Base-by-base conservation (phyloP, 2,113 vertebrate species). In the Leucosticte australis region DNA sequence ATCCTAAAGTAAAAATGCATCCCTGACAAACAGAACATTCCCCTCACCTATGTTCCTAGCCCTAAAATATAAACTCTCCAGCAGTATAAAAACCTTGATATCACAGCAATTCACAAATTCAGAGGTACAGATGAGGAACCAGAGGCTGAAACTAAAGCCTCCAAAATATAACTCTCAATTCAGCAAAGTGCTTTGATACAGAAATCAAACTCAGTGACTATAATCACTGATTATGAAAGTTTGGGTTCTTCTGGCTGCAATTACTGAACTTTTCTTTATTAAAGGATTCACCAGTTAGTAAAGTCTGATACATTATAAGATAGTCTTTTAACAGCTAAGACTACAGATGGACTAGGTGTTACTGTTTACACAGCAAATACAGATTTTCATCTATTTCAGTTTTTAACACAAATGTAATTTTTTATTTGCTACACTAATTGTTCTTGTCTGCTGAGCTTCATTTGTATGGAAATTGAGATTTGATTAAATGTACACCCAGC, bases 381-480 rank as follows among this genome's bases (percentile, higher is more conserved):
- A 64, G 37, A 90, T 78, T 55, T 64, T 3, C 78, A 94, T 47
- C 65, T 63, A 50, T 71, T 84, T 89, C 59, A 47, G 31, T 15
- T 92, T 92, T 93, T 41, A 83, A 83, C 26, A 79, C 27, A 90
- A 91, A 90, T 21, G 9, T 6, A 4, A 44, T 74, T 89, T 95
- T 64, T 84, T 31, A 91, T 82, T 87, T 90, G 55, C 57, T 56
- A 73, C 3, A 1, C 35, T 56, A 81, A 82, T 79, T 77, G 63
- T 37, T 95, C 84, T 76, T 90, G 87, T 93, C 90, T 87, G 53
- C 41, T 69, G 44, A 85, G 82, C 28, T 93, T 85, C 84, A 87
- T 57, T 91, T 79, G 44, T 68, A 91, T 49, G 78, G 65, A 88
- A 94, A 96, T 41, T 71, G 39, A 89, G 56, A 87, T 83, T n/a